Evolutionary conservation across 1,140 invertebrate genomes (phyloP).

Genomic region (Holcopasites calliopsidis): DNA sequence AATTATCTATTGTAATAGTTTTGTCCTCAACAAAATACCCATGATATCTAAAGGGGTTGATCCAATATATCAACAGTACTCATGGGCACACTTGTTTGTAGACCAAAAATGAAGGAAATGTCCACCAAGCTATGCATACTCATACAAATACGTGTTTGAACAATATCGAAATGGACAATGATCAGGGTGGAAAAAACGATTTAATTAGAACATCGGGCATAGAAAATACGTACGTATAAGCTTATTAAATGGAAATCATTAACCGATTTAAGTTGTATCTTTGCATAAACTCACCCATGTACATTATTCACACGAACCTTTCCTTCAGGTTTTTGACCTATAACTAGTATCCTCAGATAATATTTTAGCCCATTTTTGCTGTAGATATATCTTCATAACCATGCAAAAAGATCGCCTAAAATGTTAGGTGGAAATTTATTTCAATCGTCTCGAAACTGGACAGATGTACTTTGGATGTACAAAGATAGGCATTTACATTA

Average conservation of each 20-base stretch:
- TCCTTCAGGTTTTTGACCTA: slow-evolving; percentile 49
- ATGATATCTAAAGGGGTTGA: slow-evolving; percentile 28
- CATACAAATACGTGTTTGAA: slow-evolving; percentile 19
- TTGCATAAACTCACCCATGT: slow-evolving; percentile 51
- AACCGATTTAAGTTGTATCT: slow-evolving; percentile 42
- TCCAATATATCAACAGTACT: slow-evolving; percentile 44
- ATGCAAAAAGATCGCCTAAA: slow-evolving; percentile 44
- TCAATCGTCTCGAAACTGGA: background rate
- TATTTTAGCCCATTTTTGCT: slow-evolving; percentile 49
- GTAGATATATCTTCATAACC: slow-evolving; percentile 50
- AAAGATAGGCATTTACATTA: background rate
- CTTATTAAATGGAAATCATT: slow-evolving; percentile 36
- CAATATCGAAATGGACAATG: slow-evolving; percentile 11
- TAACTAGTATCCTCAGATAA: slow-evolving; percentile 46
- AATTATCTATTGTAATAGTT: slow-evolving; percentile 9
- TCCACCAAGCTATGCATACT: slow-evolving; percentile 24
- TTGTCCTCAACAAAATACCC: slow-evolving; percentile 8
- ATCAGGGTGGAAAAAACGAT: slow-evolving; percentile 6
- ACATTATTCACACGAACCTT: slow-evolving; percentile 49
- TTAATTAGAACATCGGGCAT: slow-evolving; percentile 3
- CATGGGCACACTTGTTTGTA: slow-evolving; percentile 34
- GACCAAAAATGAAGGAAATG: slow-evolving; percentile 51
- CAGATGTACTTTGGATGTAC: background rate
- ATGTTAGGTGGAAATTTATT: slow-evolving; percentile 50
- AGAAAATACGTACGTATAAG: slow-evolving; percentile 19